phyloP scores from a whole-genome alignment of 2,113 vertebrate genomes.

The Mustela nigripes region DNA sequence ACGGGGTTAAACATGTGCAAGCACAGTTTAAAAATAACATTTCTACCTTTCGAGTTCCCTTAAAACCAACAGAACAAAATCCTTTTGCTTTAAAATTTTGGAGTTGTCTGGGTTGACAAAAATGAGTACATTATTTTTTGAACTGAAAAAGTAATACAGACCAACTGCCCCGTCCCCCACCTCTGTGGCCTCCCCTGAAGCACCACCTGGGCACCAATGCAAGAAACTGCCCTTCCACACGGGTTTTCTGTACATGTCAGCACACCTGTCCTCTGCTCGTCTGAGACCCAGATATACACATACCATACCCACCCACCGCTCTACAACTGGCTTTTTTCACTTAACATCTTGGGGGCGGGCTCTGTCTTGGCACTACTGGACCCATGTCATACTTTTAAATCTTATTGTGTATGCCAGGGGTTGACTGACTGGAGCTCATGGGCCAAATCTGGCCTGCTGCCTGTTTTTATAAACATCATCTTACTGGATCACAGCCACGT shows the following conservation, averaged over 20 bases:
- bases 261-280: not conserved
- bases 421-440: not conserved
- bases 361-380: not conserved
- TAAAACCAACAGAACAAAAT: constrained; percentile 7
- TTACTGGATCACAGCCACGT: not conserved
- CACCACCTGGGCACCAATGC: not conserved
- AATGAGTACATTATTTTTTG: not conserved
- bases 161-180: not conserved
- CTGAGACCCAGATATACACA: not conserved
- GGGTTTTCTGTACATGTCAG: not conserved
- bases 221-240: not conserved
- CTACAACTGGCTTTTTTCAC: not conserved
- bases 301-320: not conserved
- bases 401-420: not conserved
- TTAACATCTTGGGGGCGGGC: not conserved
- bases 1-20: not conserved
- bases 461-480: not conserved
- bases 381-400: not conserved
- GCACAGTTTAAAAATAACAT: not conserved
- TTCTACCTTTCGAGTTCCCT: not conserved
- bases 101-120: not conserved
- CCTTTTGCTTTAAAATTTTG: not conserved
- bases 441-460: not conserved
- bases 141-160: not conserved
- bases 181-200: not conserved